phyloP scores from a whole-genome alignment of 2,797 vertebrate genomes.

The Centropyge bicolor region DNA sequence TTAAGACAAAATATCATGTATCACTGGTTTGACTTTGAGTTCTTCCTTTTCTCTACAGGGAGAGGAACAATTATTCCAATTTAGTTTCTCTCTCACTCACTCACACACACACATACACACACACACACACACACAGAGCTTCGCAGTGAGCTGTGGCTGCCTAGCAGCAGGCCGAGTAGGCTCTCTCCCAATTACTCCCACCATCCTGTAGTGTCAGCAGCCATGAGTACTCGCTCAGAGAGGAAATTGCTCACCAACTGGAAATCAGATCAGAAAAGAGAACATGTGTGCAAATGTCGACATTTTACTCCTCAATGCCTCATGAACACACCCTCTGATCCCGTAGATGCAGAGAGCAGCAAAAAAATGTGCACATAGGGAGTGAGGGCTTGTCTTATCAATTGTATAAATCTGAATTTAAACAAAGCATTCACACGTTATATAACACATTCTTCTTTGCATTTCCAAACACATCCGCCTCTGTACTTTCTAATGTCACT shows the following conservation, averaged over 20 bases:
- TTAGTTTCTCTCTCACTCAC: conserved; percentile 34
- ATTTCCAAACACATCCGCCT: neutral
- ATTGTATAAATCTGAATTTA: conserved; percentile 9
- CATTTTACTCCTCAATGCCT: neutral
- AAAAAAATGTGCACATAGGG: conserved; percentile 5
- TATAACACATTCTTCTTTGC: neutral
- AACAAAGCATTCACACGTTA: conserved; percentile 2
- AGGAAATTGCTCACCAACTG: conserved; percentile 50
- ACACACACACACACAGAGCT: conserved; percentile 13
- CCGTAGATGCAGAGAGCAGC: neutral
- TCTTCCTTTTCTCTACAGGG: conserved; percentile 17
- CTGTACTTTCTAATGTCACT: neutral
- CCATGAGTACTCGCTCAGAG: conserved; percentile 32
- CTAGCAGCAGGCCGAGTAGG: conserved; percentile 71
- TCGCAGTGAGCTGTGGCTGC: conserved; percentile 63
- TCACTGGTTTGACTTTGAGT: conserved; percentile 24
- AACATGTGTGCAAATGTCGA: neutral
- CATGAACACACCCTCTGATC: neutral
- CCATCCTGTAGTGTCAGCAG: conserved; percentile 54
- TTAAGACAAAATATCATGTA: conserved; percentile 10
- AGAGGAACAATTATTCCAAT: conserved; percentile 43
- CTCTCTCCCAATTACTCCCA: conserved; percentile 65
- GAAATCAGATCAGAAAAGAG: conserved; percentile 42
- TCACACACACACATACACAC: conserved; percentile 19
- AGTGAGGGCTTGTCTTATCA: neutral